Evolutionary conservation across 2,797 vertebrate species (phyloP).

Genomic region (Apogon talboti): DNA sequence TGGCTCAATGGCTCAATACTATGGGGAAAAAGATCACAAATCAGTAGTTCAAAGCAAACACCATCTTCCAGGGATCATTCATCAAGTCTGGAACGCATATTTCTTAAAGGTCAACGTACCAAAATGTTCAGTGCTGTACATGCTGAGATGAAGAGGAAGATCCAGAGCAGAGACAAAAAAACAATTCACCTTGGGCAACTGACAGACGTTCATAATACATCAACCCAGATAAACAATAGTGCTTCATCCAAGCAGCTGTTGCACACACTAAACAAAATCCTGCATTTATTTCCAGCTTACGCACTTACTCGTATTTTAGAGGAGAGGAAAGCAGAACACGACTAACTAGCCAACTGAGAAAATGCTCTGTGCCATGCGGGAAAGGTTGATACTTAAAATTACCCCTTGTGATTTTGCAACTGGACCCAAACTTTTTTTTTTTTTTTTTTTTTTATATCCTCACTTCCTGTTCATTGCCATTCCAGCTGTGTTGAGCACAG

Average conservation of each 20-base stretch:
- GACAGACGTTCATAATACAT: not conserved
- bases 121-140: slow-evolving; percentile 53
- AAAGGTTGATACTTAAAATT: slow-evolving; percentile 40
- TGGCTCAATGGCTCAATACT: slow-evolving; percentile 53
- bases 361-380: slow-evolving; percentile 21
- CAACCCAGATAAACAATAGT: slow-evolving; percentile 2
- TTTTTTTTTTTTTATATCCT: slow-evolving; percentile 41
- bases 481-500: slow-evolving; percentile 60
- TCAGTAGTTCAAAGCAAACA: slow-evolving; percentile 72
- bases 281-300: slow-evolving; percentile 5
- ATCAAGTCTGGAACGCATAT: slow-evolving; percentile 38
- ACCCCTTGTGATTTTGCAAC: slow-evolving; percentile 37
- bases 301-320: slow-evolving; percentile 8
- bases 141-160: slow-evolving; percentile 25
- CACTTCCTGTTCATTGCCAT: slow-evolving; percentile 57
- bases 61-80: slow-evolving; percentile 35
- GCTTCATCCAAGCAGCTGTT: too few relatives aligned
- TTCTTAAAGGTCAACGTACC: slow-evolving; percentile 35
- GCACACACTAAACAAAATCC: not conserved
- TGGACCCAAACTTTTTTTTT: slow-evolving; percentile 25
- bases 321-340: slow-evolving; percentile 16
- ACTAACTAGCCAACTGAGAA: slow-evolving; percentile 20
- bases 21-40: slow-evolving; percentile 65
- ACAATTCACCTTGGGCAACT: slow-evolving; percentile 20
- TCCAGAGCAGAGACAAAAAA: slow-evolving; percentile 6